Evolutionary conservation across 2,113 vertebrate genomes (phyloP).

Genomic region (Sprattus sprattus): DNA sequence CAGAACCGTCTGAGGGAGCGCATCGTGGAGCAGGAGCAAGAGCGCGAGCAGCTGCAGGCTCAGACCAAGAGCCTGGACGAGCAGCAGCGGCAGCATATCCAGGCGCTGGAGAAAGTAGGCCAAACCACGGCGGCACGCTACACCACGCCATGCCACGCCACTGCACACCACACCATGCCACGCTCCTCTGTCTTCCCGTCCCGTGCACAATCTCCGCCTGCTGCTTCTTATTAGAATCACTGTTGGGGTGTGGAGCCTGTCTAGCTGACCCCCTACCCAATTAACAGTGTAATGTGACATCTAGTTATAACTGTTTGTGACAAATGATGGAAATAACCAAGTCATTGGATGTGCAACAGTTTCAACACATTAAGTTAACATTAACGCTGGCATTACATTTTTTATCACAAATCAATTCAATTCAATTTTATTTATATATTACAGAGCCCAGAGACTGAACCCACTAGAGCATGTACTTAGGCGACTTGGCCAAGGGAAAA

Average conservation of each 20-base stretch:
- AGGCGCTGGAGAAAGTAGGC: conserved; percentile 86
- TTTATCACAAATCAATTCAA: too few relatives aligned
- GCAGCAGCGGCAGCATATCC: conserved; percentile 86
- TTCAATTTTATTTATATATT: too few relatives aligned
- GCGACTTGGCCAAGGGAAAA: too few relatives aligned
- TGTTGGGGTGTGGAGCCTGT: background rate
- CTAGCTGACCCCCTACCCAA: background rate
- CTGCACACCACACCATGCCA: background rate
- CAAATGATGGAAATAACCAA: background rate
- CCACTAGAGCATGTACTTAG: too few relatives aligned
- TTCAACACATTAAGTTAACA: too few relatives aligned
- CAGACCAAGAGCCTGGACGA: conserved; percentile 85
- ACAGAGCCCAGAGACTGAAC: too few relatives aligned
- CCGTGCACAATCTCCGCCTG: too few relatives aligned
- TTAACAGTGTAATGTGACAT: background rate
- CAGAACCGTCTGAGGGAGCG: conserved; percentile 86
- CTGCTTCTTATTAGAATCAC: too few relatives aligned
- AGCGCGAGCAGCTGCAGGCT: conserved; percentile 83
- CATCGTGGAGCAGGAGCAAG: conserved; percentile 85
- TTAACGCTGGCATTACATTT: too few relatives aligned
- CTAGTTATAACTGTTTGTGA: background rate
- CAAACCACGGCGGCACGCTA: background rate
- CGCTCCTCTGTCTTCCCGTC: background rate
- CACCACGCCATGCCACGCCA: background rate
- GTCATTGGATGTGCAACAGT: too few relatives aligned